Evolutionary conservation across 2,113 vertebrate species (phyloP), one percentile per base, ranked within the genome.

Genomic region (Erinaceus europaeus): DNA sequence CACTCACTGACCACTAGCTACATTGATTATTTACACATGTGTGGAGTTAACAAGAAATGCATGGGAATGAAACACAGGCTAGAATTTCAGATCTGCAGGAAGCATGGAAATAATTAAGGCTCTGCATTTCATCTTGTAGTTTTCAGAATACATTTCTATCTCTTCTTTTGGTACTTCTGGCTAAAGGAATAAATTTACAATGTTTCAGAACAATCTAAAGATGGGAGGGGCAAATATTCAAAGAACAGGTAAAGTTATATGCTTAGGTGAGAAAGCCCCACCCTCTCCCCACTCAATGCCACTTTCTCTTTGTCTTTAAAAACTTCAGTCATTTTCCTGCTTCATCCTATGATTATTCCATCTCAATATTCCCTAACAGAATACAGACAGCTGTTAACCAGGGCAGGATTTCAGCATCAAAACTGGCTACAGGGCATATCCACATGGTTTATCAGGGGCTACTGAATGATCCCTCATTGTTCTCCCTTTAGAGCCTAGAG

Each of bases 1-100:
- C 21, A 5, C 42, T 78, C 40, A 44, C 0, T 55, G 92, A 44
- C 18, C 40, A 10, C 77, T 36, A 44, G 81, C 64, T 71, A 29
- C 20, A 0, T 68, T 89, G 84, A 89, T 76, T 76, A 71, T 85
- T 90, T 84, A 77, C 88, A 73, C 53, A 75, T 57, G 74, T 90
- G 61, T 53, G 50, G 67, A 20, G n/a, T 72, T 86, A 64, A 79
- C 40, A 72, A 78, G 74, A 12, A 53, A 48, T 13, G 69, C 72
- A 6, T 15, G 68, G 55, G 81, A 71, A 82, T 20, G 48, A 71
- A 80, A 50, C 9, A 2, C 29, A 74, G 55, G 15, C 69, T 75
- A 86, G 80, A 84, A 57, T 84, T 84, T n/a, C 76, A 85, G 12
- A 71, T 75, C 76, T 67, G 8, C 52, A 57, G 68, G 52, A 83